Conservation (phyloP, 23 tunicate species). For the Styela plicata region DNA sequence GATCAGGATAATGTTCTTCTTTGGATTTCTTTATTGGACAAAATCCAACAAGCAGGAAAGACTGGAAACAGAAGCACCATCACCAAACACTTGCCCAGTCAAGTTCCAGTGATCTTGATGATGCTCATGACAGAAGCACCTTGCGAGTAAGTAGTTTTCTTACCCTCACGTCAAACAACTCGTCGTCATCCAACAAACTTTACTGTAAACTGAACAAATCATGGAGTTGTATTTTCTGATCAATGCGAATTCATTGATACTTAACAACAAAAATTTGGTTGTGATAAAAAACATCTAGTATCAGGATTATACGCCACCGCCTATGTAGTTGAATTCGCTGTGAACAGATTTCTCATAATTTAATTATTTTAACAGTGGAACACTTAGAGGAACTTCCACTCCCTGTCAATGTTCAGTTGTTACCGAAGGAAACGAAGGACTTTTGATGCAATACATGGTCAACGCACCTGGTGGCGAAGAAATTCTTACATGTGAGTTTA, state of each 20-base stretch:
- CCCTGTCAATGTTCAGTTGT: slow-evolving; percentile 41
- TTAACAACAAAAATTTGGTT: too few species aligned
- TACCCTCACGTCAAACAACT: not conserved
- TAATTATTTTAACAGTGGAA: slow-evolving; percentile 37
- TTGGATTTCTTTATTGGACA: slow-evolving; percentile 61
- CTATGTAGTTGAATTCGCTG: too few species aligned
- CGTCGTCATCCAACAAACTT: not conserved
- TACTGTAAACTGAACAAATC: too few species aligned
- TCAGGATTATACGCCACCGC: too few species aligned
- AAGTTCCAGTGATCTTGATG: slow-evolving; percentile 46
- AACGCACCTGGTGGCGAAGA: slow-evolving; percentile 37
- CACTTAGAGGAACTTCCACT: slow-evolving; percentile 2
- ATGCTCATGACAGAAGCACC: slow-evolving; percentile 35
- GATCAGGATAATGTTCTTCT: slow-evolving; percentile 54
- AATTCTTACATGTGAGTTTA: slow-evolving; percentile 43
- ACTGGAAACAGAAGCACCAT: not conserved
- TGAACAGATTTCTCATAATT: too few species aligned
- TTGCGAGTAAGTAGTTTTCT: slow-evolving; percentile 46
- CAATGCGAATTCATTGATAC: too few species aligned
- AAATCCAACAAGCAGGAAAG: slow-evolving; percentile 9
- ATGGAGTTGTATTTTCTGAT: too few species aligned
- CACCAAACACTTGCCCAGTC: slow-evolving; percentile 24
- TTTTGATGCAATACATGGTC: slow-evolving; percentile 48
- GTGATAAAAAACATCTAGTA: too few species aligned
- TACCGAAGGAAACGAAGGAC: slow-evolving; percentile 51